Conservation (phyloP, 1,140 invertebrate species). For the Camponotus vicinus region DNA sequence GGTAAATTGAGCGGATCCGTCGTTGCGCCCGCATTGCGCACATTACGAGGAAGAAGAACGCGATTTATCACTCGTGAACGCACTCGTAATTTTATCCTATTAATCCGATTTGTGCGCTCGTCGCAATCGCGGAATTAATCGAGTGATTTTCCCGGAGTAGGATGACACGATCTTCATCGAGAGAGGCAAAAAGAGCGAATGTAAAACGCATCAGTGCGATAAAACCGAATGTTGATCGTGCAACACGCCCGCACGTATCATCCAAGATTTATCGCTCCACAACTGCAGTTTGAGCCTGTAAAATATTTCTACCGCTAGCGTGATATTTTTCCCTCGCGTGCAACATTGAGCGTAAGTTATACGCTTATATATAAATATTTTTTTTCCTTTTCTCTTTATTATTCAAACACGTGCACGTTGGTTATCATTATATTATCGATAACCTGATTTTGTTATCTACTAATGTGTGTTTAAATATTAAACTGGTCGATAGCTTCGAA, state of each 20-base stretch:
- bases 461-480: not conserved
- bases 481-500: not conserved
- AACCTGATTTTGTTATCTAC: not conserved
- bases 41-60: not conserved
- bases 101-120: conserved; percentile 18
- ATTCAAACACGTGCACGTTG: not conserved
- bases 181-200: not conserved
- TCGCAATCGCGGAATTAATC: conserved; percentile 35
- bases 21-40: not conserved
- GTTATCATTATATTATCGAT: not conserved
- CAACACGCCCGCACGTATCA: not conserved
- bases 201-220: conserved; percentile 3
- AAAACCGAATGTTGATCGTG: conserved; percentile 16
- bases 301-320: not conserved
- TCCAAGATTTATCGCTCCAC: not conserved
- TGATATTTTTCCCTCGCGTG: not conserved
- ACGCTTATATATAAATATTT: not conserved
- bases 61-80: not conserved
- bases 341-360: not conserved
- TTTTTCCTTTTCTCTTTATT: not conserved
- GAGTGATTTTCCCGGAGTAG: conserved; percentile 14
- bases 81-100: conserved; percentile 39
- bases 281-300: not conserved
- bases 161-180: not conserved
- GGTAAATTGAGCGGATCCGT: not conserved